A percentile compares a stretch with the other conserved stretches of the same genome.
These are phyloP conservation scores for Drosophila willistoni DNA, from an alignment of 1,140 invertebrate genomes.

Conservation along the genomic window DNA sequence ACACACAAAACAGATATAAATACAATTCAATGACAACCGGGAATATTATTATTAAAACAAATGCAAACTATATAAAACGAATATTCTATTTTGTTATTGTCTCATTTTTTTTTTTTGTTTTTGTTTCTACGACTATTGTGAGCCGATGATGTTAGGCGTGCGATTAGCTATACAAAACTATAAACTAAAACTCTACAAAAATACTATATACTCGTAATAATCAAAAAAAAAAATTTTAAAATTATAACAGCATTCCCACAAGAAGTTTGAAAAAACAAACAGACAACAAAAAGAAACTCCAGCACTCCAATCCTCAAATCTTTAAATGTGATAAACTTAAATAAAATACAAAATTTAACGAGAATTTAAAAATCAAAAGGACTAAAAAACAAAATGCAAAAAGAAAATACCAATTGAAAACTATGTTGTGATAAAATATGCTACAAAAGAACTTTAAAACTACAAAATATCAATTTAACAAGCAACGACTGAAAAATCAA, in stretches of 20 bases:
- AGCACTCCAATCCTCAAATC: slow-evolving; percentile 25
- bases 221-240: slow-evolving; percentile 34
- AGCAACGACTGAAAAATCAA: slow-evolving; percentile 39
- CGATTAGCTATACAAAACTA: slow-evolving; percentile 41
- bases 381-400: not conserved
- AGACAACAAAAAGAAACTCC: slow-evolving; percentile 27
- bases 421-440: slow-evolving; percentile 36
- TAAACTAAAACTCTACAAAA: not conserved
- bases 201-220: slow-evolving; percentile 8
- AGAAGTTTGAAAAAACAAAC: slow-evolving; percentile 45
- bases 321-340: slow-evolving; percentile 54
- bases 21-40: slow-evolving; percentile 3
- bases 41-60: slow-evolving; percentile 16
- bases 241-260: slow-evolving; percentile 64
- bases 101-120: slow-evolving; percentile 13
- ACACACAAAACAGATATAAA: slow-evolving; percentile 26
- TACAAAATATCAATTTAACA: slow-evolving; percentile 15
- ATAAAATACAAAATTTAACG: slow-evolving; percentile 19
- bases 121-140: slow-evolving; percentile 10
- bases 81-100: slow-evolving; percentile 60
- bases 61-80: slow-evolving; percentile 35
- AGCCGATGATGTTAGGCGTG: slow-evolving; percentile 40
- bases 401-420: slow-evolving; percentile 15
- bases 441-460: slow-evolving; percentile 29
- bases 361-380: not conserved